Conservation (phyloP, 2,797 vertebrate genomes). For the Poeciliopsis paucimaculata region DNA sequence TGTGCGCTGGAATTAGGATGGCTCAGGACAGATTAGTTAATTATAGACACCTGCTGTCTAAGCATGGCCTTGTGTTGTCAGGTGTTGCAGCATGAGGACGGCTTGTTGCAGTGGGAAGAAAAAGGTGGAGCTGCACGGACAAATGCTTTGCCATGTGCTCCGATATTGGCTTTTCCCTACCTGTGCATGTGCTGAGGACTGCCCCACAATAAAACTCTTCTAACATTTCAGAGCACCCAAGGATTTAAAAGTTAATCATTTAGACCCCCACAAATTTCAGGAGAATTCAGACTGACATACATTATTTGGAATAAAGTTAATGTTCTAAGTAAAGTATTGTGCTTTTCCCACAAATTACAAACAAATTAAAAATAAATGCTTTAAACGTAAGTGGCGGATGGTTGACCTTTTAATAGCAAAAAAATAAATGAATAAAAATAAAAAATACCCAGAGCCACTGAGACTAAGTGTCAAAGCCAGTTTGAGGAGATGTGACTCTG, state of each 20-base stretch:
- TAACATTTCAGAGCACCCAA: conserved; percentile 3
- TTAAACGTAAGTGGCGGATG: not conserved
- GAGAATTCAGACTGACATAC: not conserved
- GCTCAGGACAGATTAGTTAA: conserved; percentile 86
- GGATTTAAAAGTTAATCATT: not conserved
- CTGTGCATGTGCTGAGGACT: conserved; percentile 19
- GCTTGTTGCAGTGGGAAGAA: conserved; percentile 39
- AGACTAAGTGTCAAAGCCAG: not conserved
- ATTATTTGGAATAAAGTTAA: not conserved
- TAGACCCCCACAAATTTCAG: not conserved
- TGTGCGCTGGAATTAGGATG: conserved; percentile 78
- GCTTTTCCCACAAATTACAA: not conserved
- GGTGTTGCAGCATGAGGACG: conserved; percentile 78
- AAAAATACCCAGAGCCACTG: not conserved
- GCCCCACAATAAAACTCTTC: conserved; percentile 17
- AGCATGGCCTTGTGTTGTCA: conserved; percentile 78
- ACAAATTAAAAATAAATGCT: conserved; percentile 3
- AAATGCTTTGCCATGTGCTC: conserved; percentile 72
- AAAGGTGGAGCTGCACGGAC: conserved; percentile 49
- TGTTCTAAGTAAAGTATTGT: no score
- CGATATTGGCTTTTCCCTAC: conserved; percentile 13
- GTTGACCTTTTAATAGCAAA: not conserved
- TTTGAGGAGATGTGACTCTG: not conserved
- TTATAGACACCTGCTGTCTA: conserved; percentile 84
- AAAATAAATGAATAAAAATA: not conserved